phyloP scores from a whole-genome alignment of 2,888 invertebrate species.

The Dryobota labecula region DNA sequence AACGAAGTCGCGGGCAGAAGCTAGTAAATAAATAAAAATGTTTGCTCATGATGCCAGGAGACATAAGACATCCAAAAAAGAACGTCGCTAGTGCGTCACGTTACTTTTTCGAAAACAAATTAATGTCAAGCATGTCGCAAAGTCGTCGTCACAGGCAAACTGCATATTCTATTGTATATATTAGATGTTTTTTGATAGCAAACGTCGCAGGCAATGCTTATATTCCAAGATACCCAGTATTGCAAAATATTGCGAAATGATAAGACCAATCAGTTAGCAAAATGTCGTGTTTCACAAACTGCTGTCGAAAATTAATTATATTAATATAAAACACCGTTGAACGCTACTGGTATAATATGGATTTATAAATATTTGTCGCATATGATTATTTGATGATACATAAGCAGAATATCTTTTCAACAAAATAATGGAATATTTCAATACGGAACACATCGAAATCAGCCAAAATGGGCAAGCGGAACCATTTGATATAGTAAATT shows the following conservation, averaged over 20 bases:
- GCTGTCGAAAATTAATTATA: slow-evolving; percentile 19
- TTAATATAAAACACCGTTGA: slow-evolving; percentile 20
- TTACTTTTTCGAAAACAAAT: not conserved
- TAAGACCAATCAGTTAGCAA: slow-evolving; percentile 8
- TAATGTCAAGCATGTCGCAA: not conserved
- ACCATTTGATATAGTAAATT: slow-evolving; percentile 23
- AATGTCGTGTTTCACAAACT: slow-evolving; percentile 42
- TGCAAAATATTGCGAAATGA: slow-evolving; percentile 41
- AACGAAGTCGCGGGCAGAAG: no score
- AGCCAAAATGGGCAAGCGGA: slow-evolving; percentile 27
- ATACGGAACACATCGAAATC: slow-evolving; percentile 15
- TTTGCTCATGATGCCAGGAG: not conserved
- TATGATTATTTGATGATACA: slow-evolving; percentile 3
- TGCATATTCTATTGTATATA: not conserved
- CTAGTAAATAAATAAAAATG: no score
- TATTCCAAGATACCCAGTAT: slow-evolving; percentile 4
- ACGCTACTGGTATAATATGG: slow-evolving; percentile 19
- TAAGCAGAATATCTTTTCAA: slow-evolving; percentile 10
- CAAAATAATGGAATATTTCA: slow-evolving; percentile 32
- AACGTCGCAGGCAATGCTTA: not conserved
- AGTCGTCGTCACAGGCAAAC: not conserved
- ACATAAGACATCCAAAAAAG: slow-evolving; percentile 3
- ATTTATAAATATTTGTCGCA: slow-evolving; percentile 40
- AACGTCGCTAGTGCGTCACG: not conserved
- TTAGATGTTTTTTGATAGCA: not conserved